phyloP scores from a whole-genome alignment of 2,888 invertebrate species.

The Lagria hirta region DNA sequence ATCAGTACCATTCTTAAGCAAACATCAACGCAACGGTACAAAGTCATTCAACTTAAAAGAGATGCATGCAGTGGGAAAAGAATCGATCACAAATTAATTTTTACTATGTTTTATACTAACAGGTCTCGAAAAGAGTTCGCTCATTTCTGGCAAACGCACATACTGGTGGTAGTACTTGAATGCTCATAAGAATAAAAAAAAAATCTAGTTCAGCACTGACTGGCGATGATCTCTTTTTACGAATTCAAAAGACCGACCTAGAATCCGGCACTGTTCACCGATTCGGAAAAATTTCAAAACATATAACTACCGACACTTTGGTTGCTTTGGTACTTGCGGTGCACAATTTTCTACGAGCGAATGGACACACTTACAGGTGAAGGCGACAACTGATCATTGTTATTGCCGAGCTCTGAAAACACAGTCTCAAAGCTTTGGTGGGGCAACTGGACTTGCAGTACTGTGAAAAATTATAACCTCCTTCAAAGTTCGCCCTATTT shows the following conservation, averaged over 20 bases:
- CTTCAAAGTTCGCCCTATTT: constrained; percentile 13
- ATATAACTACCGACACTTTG: too few relatives aligned
- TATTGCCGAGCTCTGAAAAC: constrained; percentile 24
- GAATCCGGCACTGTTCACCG: constrained; percentile 14
- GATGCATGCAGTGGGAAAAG: too few relatives aligned
- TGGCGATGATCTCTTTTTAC: constrained; percentile 6
- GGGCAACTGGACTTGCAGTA: constrained; percentile 18
- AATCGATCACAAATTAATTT: too few relatives aligned
- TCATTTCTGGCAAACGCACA: constrained; percentile 7
- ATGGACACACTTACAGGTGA: constrained; percentile 27
- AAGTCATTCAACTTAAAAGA: constrained; percentile 12
- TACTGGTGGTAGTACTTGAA: constrained; percentile 7
- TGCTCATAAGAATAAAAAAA: too few relatives aligned
- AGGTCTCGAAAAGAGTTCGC: too few relatives aligned
- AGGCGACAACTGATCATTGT: constrained; percentile 35
- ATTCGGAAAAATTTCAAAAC: constrained; percentile 9
- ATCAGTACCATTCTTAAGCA: constrained; percentile 4
- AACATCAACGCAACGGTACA: constrained; percentile 12
- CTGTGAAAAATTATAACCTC: constrained; percentile 13
- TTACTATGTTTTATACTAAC: too few relatives aligned
- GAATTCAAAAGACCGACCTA: constrained; percentile 13
- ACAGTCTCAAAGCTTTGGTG: constrained; percentile 21
- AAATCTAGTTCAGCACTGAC: constrained; percentile 13
- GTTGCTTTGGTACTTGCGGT: too few relatives aligned
- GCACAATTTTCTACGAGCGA: constrained; percentile 4